Conservation (phyloP, 2,113 vertebrate species). For the Carlito syrichta region DNA sequence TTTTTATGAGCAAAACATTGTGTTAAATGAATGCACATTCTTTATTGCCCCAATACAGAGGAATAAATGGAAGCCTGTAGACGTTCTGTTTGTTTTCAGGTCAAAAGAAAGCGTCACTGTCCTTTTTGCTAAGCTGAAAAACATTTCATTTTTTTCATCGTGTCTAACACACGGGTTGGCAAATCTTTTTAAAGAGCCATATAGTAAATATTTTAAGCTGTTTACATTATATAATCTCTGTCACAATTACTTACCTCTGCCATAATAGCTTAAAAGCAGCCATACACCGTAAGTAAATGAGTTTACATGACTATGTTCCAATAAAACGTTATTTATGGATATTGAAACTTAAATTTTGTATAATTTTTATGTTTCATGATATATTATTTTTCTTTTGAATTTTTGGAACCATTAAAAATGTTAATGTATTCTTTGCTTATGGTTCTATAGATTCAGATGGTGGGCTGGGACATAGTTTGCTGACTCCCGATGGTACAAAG, state of each 20-base stretch:
- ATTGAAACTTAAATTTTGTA: background rate
- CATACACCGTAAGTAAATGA: background rate
- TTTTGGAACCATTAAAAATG: background rate
- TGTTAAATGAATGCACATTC: background rate
- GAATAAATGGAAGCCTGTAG: background rate
- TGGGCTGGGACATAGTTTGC: background rate
- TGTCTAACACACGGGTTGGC: background rate
- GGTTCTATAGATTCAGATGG: background rate
- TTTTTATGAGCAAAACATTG: background rate
- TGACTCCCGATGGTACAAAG: background rate
- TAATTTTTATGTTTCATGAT: background rate
- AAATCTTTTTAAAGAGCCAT: background rate
- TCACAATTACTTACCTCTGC: background rate
- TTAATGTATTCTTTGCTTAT: background rate
- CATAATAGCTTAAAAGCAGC: background rate
- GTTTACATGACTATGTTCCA: background rate
- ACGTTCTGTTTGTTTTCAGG: background rate
- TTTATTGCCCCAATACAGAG: background rate
- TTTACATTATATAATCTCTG: background rate
- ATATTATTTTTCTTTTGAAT: background rate
- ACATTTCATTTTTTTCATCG: background rate
- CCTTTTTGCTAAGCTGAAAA: background rate
- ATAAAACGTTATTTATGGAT: background rate
- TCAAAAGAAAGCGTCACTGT: background rate
- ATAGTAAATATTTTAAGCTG: background rate